Conservation (phyloP, 2,797 vertebrate genomes). For the Amphiprion clarkii region DNA sequence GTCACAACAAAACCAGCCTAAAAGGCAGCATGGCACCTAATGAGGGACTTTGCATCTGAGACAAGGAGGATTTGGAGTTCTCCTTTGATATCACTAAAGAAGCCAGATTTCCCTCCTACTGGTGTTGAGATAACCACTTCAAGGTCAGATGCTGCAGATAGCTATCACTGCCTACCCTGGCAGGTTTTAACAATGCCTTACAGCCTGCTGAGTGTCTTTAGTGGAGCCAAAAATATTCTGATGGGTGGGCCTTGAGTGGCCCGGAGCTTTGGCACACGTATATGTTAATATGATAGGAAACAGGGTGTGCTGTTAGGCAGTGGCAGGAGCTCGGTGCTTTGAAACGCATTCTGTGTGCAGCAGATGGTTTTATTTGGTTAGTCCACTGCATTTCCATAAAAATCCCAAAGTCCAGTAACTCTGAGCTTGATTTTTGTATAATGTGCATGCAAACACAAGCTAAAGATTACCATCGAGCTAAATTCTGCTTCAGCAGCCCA, state of each 20-base stretch:
- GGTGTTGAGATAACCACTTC: constrained; percentile 78
- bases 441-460: constrained; percentile 13
- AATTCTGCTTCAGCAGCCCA: constrained; percentile 8
- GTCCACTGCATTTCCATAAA: constrained; percentile 33
- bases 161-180: constrained; percentile 68
- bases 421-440: background rate
- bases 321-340: constrained; percentile 40
- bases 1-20: constrained; percentile 66
- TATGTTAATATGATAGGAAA: constrained; percentile 51
- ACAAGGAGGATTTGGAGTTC: constrained; percentile 71
- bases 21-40: constrained; percentile 73
- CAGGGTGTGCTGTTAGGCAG: constrained; percentile 35
- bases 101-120: constrained; percentile 65
- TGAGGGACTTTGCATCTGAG: constrained; percentile 78
- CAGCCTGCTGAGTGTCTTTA: constrained; percentile 56
- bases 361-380: constrained; percentile 62
- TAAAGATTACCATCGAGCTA: background rate
- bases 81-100: constrained; percentile 76
- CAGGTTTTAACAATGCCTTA: constrained; percentile 72
- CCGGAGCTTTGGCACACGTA: constrained; percentile 34
- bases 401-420: constrained; percentile 10
- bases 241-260: constrained; percentile 52
- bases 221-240: constrained; percentile 60
- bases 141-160: constrained; percentile 81
- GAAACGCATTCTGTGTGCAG: constrained; percentile 41